Evolutionary conservation across 53 echinoderm and acorn worm species (phyloP), one percentile per base, ranked within the genome.

Genomic region (Arbacia lixula): DNA sequence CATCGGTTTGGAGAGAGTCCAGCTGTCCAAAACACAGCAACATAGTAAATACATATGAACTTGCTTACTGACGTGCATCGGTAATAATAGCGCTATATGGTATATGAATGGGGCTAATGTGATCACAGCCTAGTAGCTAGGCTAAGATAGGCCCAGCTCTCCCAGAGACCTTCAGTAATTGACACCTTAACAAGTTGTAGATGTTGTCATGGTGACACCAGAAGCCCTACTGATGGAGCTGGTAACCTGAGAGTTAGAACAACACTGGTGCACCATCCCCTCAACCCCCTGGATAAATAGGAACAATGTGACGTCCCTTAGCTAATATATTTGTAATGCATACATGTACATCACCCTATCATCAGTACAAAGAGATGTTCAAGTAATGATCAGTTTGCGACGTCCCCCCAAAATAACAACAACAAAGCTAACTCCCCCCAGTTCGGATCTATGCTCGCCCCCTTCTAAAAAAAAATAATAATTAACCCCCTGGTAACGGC

Each of bases 111-210:
- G n/a, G n/a, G n/a, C n/a, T n/a, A n/a, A n/a, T n/a, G n/a, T n/a
- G n/a, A n/a, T n/a, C n/a, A n/a, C n/a, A n/a, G n/a, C n/a, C n/a
- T n/a, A n/a, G n/a, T n/a, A n/a, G n/a, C n/a, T n/a, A n/a, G n/a
- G n/a, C n/a, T n/a, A n/a, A n/a, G 69, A 69, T 69, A 22, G 69
- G 40, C 25, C 40, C 69, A 69, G 40, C 69, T 69, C 69, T 41
- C 41, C 69, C 40, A 69, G 78, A 69, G 78, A 58, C 60, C 78
- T 38, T n/a, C n/a, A n/a, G n/a, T n/a, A 78, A 78, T 78, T 78
- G 78, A 78, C 78, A 78, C 78, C 78, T 53, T 78, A 78, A 78
- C 60, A 58, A 36, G 78, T 58, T 78, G 78, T 78, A 78, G 34
- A 36, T 57, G 78, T 78, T 29, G 78, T 22, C 60, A 78, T 78